These are phyloP conservation scores for Tenebrio molitor DNA, from an alignment of 1,140 invertebrate genomes.

Conservation along the genomic window DNA sequence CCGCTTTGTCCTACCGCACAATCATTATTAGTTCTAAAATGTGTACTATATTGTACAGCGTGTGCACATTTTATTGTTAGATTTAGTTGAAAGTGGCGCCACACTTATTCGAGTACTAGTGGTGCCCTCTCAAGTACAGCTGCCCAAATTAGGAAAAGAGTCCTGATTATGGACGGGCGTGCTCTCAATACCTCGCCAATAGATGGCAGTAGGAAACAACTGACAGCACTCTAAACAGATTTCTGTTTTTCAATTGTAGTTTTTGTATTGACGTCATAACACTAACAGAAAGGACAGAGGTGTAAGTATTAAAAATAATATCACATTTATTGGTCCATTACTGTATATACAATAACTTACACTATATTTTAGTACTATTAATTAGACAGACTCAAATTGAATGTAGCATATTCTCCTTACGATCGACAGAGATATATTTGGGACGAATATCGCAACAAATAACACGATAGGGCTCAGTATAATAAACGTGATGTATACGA, in stretches of 20 bases:
- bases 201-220: too few relatives aligned
- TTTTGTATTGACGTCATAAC: not conserved
- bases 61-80: too few relatives aligned
- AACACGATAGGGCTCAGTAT: constrained; percentile 22
- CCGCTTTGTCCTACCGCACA: too few relatives aligned
- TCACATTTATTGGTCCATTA: constrained; percentile 19
- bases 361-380: not conserved
- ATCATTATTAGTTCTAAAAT: too few relatives aligned
- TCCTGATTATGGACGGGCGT: too few relatives aligned
- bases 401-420: constrained; percentile 38
- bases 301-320: constrained; percentile 10
- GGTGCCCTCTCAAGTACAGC: too few relatives aligned
- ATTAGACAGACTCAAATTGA: constrained; percentile 39
- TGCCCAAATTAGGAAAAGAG: too few relatives aligned
- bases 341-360: not conserved
- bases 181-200: too few relatives aligned
- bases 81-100: too few relatives aligned
- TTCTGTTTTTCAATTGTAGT: not conserved
- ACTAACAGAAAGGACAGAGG: not conserved
- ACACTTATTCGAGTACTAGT: too few relatives aligned
- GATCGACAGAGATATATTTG: constrained; percentile 28
- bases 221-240: too few relatives aligned
- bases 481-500: constrained; percentile 15
- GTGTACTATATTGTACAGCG: too few relatives aligned
- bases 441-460: constrained; percentile 39